Evolutionary conservation across 35 echinoderm and acorn worm species (phyloP), one percentile per base, ranked within the genome.

Genomic region (Anneissia japonica): DNA sequence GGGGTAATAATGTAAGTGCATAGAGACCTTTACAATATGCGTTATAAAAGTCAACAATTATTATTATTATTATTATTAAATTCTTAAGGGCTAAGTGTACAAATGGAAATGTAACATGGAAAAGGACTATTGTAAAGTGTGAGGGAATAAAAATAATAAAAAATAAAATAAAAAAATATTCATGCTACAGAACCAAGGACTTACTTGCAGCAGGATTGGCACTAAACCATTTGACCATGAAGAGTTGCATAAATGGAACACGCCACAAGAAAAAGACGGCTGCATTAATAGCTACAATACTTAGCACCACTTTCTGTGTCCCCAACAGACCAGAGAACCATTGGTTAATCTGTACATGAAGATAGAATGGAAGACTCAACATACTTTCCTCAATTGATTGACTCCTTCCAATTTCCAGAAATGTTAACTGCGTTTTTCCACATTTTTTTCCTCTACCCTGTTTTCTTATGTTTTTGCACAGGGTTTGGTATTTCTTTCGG

Each of bases 201-300:
- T 89, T 77, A 98, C 95, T 91, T 31, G 95, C 85, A 77, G 95
- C 95, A 36, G 95, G 95, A 35, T 86, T 93, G 32, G 95, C 91
- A 89, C 85, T 94, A 55, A 98, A 98, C 91, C 92, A 98, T 23
- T 90, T 86, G 34, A 98, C 77, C 95, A 98, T 98, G 31, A 93
- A 86, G 37, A 88, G 78, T 73, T 94, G 91, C 79, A 98, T 73
- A n/a, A 73, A 73, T 51, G 91, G 95, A 74, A 98, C 75, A 7
- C 89, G 80, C 95, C 95, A 98, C 64, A 84, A 89, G 9, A 82
- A 83, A 93, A 93, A 98, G 31, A 98, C 95, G 1, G 82, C 89
- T 9, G 91, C 37, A 77, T 98, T 98, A 30, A 84, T 51, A 23
- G 86, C 95, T 36, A 93, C 82, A 23, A 98, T 98, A 31, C 91